Evolutionary conservation across 2,888 invertebrate genomes (phyloP), one percentile per base, ranked within the genome.

Genomic region (Asteroscopus sphinx): DNA sequence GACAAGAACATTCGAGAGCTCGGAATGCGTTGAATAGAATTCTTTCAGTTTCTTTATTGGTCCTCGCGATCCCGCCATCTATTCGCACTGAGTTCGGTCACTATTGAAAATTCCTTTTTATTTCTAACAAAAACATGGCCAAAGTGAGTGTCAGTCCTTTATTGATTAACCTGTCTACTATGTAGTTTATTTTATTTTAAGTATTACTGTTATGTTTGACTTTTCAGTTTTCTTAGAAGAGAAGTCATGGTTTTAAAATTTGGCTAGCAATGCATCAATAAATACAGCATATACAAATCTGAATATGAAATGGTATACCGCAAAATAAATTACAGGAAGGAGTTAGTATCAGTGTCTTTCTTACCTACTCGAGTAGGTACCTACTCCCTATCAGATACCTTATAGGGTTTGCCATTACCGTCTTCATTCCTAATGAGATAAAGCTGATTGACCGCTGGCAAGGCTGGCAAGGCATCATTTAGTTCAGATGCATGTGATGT

Each of bases 11-110:
- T 80, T 76, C 72, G 71, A 70, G 63, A 75, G 73, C 55, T 59
- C 45, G 85, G 86, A 84, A 88, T 87, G 82, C 73, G 75, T 77
- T 82, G 81, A 85, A 84, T 83, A 82, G 81, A 81, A 86, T 88
- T 87, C 83, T 81, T 85, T 73, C 63, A 73, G 68, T 68, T 70
- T 81, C 80, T 84, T 85, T 88, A 88, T 87, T 84, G 82, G 79
- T 70, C 79, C 59, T 60, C 60, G 72, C 63, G 68, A 70, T 74
- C 71, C 71, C 26, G 65, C 57, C 60, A 63, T 58, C 57, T 57
- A 59, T 55, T 58, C 37, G 41, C 39, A 41, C 53, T 45, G 48
- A 55, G 60, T 59, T 66, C 58, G 65, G 76, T 62, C 66, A 73
- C 71, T 68, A 76, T 76, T 76, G 75, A 64, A 73, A 71, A 76